phyloP scores from a whole-genome alignment of 2,797 vertebrate genomes.

The Hippopotamyrus pictus region DNA sequence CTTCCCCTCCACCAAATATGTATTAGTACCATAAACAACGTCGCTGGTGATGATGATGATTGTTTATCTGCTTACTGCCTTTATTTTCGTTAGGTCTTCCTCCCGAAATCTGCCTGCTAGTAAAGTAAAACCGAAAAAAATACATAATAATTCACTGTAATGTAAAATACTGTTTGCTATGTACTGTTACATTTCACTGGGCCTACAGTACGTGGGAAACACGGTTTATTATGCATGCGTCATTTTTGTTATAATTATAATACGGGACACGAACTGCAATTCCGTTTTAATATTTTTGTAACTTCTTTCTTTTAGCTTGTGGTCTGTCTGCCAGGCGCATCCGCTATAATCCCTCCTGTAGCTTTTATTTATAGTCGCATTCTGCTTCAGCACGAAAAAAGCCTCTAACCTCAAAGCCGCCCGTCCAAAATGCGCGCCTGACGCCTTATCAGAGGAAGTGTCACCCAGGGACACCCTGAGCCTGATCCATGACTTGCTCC shows the following conservation, averaged over 20 bases:
- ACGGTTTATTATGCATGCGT: not conserved
- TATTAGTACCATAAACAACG: too few relatives aligned
- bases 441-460: not conserved
- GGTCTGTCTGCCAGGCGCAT: not conserved
- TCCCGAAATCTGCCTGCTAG: not conserved
- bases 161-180: not conserved
- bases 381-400: not conserved
- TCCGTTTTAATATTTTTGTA: not conserved
- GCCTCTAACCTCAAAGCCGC: not conserved
- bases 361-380: slow-evolving; percentile 5
- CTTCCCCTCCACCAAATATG: too few relatives aligned
- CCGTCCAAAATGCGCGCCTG: not conserved
- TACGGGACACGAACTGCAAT: not conserved
- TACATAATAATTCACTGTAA: not conserved
- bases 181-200: not conserved
- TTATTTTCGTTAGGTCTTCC: not conserved
- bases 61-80: too few relatives aligned
- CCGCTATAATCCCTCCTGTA: not conserved
- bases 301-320: not conserved
- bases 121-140: not conserved
- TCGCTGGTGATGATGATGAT: too few relatives aligned
- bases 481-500: slow-evolving; percentile 1
- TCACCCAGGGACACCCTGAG: not conserved
- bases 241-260: not conserved
- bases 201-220: not conserved